phyloP scores from a whole-genome alignment of 2,113 vertebrate species.

The Mesitornis unicolor region DNA sequence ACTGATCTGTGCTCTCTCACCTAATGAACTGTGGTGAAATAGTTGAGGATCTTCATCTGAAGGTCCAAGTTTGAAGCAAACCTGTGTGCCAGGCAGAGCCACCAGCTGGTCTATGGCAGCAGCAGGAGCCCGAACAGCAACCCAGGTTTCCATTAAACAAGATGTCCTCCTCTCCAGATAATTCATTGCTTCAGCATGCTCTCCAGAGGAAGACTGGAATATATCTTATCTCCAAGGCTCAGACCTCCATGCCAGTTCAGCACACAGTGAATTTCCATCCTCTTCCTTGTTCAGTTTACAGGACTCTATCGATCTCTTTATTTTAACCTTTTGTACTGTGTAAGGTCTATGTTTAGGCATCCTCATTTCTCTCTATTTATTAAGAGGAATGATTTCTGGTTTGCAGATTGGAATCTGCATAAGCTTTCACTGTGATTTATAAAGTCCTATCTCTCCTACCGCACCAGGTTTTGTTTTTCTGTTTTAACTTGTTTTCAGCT shows the following conservation, averaged over 20 bases:
- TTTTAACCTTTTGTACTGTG: background rate
- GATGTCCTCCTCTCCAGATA: background rate
- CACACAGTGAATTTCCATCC: background rate
- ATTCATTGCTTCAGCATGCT: background rate
- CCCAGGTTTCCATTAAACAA: background rate
- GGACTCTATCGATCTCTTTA: background rate
- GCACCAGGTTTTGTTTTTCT: conserved; percentile 50
- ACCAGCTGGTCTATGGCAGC: background rate
- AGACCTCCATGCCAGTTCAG: background rate
- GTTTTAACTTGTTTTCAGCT: conserved; percentile 57
- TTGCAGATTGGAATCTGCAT: conserved; percentile 28
- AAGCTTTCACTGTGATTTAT: conserved; percentile 17
- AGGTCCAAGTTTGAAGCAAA: background rate
- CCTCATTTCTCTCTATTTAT: conserved; percentile 24
- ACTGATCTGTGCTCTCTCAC: background rate
- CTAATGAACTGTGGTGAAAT: background rate
- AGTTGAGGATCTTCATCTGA: background rate
- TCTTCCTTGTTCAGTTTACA: background rate
- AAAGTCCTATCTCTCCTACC: background rate
- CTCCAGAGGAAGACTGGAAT: background rate
- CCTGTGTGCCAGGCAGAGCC: background rate
- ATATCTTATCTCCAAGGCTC: background rate
- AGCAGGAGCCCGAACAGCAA: background rate
- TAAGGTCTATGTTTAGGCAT: background rate
- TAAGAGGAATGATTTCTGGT: conserved; percentile 19